A percentile compares a stretch with the other conserved stretches of the same genome.
phyloP scores from a whole-genome alignment of 1,140 invertebrate species.

The Panagrolaimus sp. region DNA sequence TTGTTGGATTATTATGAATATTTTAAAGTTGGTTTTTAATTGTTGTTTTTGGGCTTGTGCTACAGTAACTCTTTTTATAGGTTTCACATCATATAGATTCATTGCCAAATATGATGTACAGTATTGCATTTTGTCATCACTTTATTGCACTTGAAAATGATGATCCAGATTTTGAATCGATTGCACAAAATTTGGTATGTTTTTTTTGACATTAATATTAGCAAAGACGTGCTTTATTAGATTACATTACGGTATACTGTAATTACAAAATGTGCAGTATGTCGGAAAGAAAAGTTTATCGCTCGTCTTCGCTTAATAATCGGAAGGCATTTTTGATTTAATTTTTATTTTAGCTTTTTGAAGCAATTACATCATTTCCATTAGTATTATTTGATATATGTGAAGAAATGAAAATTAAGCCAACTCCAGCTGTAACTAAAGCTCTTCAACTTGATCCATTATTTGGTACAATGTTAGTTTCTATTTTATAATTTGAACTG shows the following conservation, averaged over 20 bases:
- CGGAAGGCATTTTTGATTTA: too few species aligned
- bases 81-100: slow-evolving; percentile 1
- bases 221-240: too few species aligned
- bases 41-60: too few species aligned
- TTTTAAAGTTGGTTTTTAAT: slow-evolving; percentile 17
- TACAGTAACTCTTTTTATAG: background rate
- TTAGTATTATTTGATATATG: background rate
- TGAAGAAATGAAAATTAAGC: background rate
- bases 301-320: too few species aligned
- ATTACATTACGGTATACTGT: too few species aligned
- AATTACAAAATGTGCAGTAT: too few species aligned
- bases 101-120: slow-evolving; percentile 1
- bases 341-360: background rate
- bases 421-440: background rate
- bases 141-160: background rate
- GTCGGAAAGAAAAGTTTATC: too few species aligned
- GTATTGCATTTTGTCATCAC: background rate
- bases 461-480: background rate
- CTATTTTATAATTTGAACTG: background rate
- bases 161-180: background rate
- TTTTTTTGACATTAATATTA: too few species aligned
- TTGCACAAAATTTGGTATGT: background rate
- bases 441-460: slow-evolving; percentile 4
- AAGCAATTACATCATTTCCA: slow-evolving; percentile 8
- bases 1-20: slow-evolving; percentile 31